Base-by-base conservation (phyloP, 2,113 vertebrate species). In the Anhinga rufa region DNA sequence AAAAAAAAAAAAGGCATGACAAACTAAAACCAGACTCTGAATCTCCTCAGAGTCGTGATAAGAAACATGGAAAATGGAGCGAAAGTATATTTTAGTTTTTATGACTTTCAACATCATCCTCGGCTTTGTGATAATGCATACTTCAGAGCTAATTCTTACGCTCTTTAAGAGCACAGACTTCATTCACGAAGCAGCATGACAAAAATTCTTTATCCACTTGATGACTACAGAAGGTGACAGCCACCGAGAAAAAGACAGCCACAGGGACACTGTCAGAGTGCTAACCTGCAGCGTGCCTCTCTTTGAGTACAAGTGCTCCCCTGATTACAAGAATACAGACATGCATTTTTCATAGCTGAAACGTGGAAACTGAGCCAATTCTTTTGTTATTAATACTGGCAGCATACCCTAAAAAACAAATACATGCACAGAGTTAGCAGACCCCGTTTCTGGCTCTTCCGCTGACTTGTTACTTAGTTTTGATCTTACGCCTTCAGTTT, bases 191-290 rank as follows among this genome's bases (percentile, higher is more conserved):
- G 90, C 96, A 97, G 93, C 95, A 93, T 90, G 96, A 95, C 95
- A 96, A 92, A 96, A 96, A 95, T 96, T 95, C 96, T 97, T 96
- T 97, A 94, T 96, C 86, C 96, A 89, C 92, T 94, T 96, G 94
- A 97, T 77, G 96, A 48, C 20, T 96, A 96, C 88, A 69, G 93
- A 96, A 97, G 95, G 95, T 93, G 96, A 97, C 94, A 97, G 96
- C 75, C 92, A 49, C 60, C 70, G 66, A 92, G 91, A 36, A 84
- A 88, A 85, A 76, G 85, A 1, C 94, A 92, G 95, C 86, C 92
- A 85, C 75, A 9, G 93, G 95, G 93, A 85, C 94, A 42, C 86
- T 66, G 96, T 8, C 87, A 19, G 96, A 96, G 95, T 58, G 92
- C 95, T 78, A 93, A 94, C 94, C 94, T 94, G 95, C 93, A 96